These are phyloP conservation scores for Drosophila obscura DNA, from an alignment of 1,140 invertebrate species.

Conservation along the genomic window DNA sequence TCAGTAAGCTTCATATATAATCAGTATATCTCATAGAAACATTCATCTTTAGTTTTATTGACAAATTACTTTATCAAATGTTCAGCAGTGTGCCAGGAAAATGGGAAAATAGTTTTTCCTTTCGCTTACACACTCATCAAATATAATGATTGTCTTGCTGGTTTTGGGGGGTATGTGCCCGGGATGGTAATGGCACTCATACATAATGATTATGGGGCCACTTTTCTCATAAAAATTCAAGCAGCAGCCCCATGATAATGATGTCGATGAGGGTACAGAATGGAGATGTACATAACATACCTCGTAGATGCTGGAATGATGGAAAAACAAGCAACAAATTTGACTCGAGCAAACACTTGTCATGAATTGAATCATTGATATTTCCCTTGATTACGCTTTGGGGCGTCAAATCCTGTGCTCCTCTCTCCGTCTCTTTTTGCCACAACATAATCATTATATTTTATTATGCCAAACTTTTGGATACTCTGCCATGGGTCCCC, in stretches of 20 bases:
- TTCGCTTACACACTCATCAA: conserved; percentile 30
- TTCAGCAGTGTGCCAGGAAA: conserved; percentile 17
- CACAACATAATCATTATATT: conserved; percentile 76
- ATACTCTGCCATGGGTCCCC: not conserved
- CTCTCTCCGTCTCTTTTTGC: not conserved
- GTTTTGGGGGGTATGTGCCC: conserved; percentile 16
- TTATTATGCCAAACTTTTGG: conserved; percentile 62
- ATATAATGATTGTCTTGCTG: conserved; percentile 67
- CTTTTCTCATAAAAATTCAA: conserved; percentile 80
- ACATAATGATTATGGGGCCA: conserved; percentile 78
- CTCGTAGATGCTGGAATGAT: conserved; percentile 40
- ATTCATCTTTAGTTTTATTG: conserved; percentile 50
- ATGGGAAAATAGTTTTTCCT: conserved; percentile 50
- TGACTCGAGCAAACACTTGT: conserved; percentile 66
- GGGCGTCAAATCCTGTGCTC: too few relatives aligned
- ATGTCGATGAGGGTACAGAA: conserved; percentile 36
- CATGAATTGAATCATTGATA: conserved; percentile 78
- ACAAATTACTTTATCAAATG: conserved; percentile 68
- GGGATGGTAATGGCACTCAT: conserved; percentile 63
- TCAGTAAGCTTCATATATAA: too few relatives aligned
- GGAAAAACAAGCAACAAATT: conserved; percentile 78
- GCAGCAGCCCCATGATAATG: conserved; percentile 62
- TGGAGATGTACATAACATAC: conserved; percentile 29
- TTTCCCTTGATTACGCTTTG: conserved; percentile 59
- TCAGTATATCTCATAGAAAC: conserved; percentile 3